A percentile compares a stretch with the other conserved stretches of the same genome.
Conservation (phyloP, 2,113 vertebrate species). For the Mesembrinibis cayennensis region DNA sequence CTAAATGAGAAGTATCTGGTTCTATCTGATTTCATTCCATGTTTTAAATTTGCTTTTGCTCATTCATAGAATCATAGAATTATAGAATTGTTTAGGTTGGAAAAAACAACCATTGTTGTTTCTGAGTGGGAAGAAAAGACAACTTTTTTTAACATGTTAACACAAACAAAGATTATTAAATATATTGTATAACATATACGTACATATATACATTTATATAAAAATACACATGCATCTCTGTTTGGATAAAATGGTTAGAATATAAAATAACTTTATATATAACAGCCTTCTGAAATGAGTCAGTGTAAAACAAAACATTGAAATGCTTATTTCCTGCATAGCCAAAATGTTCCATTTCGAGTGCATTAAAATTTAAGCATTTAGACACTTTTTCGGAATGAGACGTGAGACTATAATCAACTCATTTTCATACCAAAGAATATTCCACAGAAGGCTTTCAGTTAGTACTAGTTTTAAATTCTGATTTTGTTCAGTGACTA, state of each 20-base stretch:
- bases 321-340: not conserved
- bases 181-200: not conserved
- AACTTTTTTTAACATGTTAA: not conserved
- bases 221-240: not conserved
- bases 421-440: not conserved
- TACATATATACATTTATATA: not conserved
- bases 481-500: not conserved
- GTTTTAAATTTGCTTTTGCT: not conserved
- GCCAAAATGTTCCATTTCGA: not conserved
- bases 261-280: not conserved
- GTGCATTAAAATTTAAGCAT: not conserved
- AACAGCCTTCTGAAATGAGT: not conserved
- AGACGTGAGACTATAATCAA: not conserved
- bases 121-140: not conserved
- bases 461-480: not conserved
- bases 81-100: no score
- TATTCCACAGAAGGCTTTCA: not conserved
- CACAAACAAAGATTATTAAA: not conserved
- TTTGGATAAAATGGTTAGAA: not conserved
- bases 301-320: not conserved
- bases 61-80: no score
- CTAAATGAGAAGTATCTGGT: not conserved
- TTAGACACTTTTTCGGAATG: not conserved
- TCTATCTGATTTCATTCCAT: rapidly evolving
- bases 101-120: not conserved